Base-by-base conservation (phyloP, 2,113 vertebrate species). In the Clarias batrachus region DNA sequence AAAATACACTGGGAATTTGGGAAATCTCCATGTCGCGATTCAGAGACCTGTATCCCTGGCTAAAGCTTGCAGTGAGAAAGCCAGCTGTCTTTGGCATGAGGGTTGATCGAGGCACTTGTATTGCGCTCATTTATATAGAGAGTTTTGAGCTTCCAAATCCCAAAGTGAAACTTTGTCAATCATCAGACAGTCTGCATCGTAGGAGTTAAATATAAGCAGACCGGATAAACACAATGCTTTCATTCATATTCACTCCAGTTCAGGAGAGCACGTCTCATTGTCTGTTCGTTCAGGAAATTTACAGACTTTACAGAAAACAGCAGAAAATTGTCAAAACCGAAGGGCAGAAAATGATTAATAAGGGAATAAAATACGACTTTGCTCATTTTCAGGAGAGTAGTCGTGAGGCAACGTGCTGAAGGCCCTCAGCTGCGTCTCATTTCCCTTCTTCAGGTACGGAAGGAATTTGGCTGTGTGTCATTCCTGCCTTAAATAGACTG, bases 11-110 rank as follows among this genome's bases (percentile, higher is more conserved):
- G 81, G 57, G 63, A 77, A 87, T 56, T 70, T 77, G 25, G 74
- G 62, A 68, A 9, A 56, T 52, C 8, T 25, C 30, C 14, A 27
- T 80, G 79, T n/a, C 41, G 62, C 77, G 77, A 74, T 81, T 77
- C 66, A 14, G 57, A 30, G 71, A 84, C 13, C 63, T 57, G 27
- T 63, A 33, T 37, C 27, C 54, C 30, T 37, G n/a, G 60, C 19
- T 54, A 66, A 83, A 63, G 84, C 30, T 70, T 65, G 16, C 48
- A 25, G 68, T 59, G 25, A 62, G 63, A 63, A 81, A 62, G 68
- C 76, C 33, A 73, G 30, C 9, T 4, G 70, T 89, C 86, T 90
- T 89, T 87, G 89, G 89, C 59, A 77, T 80, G n/a, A 86, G 0
- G 14, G 27, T 37, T 54, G 73, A 80, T 80, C 57, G 57, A 89